Percentiles rank a stretch among this genome's conserved stretches.
Evolutionary conservation across 2,888 invertebrate species (phyloP).

Genomic region (Kuschelorhynchus macadamiae): DNA sequence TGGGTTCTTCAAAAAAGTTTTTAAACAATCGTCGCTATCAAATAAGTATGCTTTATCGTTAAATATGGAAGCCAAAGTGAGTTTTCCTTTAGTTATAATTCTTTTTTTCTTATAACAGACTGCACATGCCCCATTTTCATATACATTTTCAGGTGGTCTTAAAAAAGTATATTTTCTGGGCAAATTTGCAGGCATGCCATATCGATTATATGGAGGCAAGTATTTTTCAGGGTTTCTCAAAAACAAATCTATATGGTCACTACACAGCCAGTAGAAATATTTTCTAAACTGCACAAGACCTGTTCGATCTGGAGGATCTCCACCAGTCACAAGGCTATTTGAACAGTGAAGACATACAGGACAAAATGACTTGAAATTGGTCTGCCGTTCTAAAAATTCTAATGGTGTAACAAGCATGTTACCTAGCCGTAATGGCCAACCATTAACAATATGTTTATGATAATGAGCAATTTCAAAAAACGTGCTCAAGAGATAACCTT

Average conservation of each 20-base stretch:
- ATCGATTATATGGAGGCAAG: constrained; percentile 64
- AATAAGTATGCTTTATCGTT: constrained; percentile 72
- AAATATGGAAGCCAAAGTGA: constrained; percentile 70
- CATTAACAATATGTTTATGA: constrained; percentile 67
- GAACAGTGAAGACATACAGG: constrained; percentile 72
- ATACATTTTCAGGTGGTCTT: constrained; percentile 61
- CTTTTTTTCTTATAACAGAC: constrained; percentile 75
- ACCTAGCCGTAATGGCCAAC: constrained; percentile 70
- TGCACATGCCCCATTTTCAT: constrained; percentile 74
- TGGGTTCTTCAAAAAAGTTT: constrained; percentile 72
- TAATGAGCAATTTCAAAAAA: constrained; percentile 71
- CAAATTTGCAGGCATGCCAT: constrained; percentile 69
- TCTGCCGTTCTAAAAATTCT: constrained; percentile 71
- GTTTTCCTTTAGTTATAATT: constrained; percentile 68
- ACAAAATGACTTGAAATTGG: constrained; percentile 72
- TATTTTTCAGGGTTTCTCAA: constrained; percentile 67
- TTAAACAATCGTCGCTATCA: constrained; percentile 70
- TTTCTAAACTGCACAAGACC: constrained; percentile 73
- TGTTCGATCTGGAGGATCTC: constrained; percentile 70
- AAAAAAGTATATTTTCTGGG: constrained; percentile 65
- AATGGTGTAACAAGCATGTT: constrained; percentile 73
- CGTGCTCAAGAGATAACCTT: constrained; percentile 64
- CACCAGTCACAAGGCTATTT: constrained; percentile 65
- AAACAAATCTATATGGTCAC: constrained; percentile 71
- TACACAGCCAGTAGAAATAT: constrained; percentile 76